These are phyloP conservation scores for Pogonomyrmex barbatus DNA, from an alignment of 1,140 invertebrate species.

Conservation along the genomic window DNA sequence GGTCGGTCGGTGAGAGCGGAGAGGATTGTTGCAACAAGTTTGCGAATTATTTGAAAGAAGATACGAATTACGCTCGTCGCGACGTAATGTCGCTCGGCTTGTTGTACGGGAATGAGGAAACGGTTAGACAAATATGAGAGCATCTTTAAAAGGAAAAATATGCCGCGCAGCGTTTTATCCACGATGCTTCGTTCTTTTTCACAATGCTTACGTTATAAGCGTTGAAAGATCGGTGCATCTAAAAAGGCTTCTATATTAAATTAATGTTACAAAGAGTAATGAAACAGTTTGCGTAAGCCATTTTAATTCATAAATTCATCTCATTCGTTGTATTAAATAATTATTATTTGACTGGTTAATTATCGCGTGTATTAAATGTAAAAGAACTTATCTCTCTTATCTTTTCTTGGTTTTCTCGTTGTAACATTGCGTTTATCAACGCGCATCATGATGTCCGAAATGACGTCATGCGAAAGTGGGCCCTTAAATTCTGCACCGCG, in stretches of 20 bases:
- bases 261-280: background rate
- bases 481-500: slow-evolving; percentile 37
- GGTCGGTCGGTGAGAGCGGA: slow-evolving; percentile 37
- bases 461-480: slow-evolving; percentile 24
- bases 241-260: background rate
- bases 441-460: background rate
- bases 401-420: background rate
- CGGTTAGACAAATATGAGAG: slow-evolving; percentile 35
- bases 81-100: slow-evolving; percentile 45
- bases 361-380: background rate
- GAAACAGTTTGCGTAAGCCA: background rate
- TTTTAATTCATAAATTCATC: background rate
- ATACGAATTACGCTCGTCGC: slow-evolving; percentile 41
- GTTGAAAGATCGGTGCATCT: background rate
- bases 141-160: slow-evolving; percentile 8
- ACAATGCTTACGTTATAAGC: background rate
- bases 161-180: background rate
- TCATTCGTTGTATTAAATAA: background rate
- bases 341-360: background rate
- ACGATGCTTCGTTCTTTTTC: background rate
- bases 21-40: slow-evolving; percentile 54
- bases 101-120: slow-evolving; percentile 44
- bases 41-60: slow-evolving; percentile 57
- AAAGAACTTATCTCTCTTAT: background rate
- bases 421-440: background rate